These are phyloP conservation scores for Hymenopus coronatus DNA, from an alignment of 2,888 invertebrate genomes.

Conservation along the genomic window DNA sequence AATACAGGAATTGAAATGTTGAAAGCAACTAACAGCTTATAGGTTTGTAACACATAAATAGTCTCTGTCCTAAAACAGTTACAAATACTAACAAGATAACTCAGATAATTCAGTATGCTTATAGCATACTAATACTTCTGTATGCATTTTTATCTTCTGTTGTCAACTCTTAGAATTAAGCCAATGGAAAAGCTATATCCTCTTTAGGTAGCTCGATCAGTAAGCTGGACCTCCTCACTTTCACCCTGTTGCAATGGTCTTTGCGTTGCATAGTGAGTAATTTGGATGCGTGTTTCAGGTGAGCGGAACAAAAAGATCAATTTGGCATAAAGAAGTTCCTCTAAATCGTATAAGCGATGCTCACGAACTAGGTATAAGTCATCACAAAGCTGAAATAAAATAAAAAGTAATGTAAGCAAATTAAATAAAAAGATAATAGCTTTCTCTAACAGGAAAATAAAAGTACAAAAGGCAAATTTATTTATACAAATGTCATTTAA, in stretches of 20 bases:
- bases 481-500: too few species aligned
- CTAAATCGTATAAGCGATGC: slow-evolving; percentile 84
- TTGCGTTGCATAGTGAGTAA: slow-evolving; percentile 45
- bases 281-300: slow-evolving; percentile 88
- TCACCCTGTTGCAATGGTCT: neutral
- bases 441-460: neutral
- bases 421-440: neutral
- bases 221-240: neutral
- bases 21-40: too few species aligned
- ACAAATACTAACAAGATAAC: too few species aligned
- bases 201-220: neutral
- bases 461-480: neutral
- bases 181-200: neutral
- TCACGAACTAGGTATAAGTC: slow-evolving; percentile 91
- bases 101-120: too few species aligned
- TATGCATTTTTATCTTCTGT: too few species aligned
- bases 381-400: slow-evolving; percentile 60
- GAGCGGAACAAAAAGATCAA: slow-evolving; percentile 96
- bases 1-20: too few species aligned
- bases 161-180: too few species aligned
- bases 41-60: too few species aligned
- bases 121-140: too few species aligned
- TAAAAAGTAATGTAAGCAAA: neutral
- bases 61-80: too few species aligned
- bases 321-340: slow-evolving; percentile 97